Conservation (phyloP, 2,888 invertebrate species). For the Meandrusa payeni region DNA sequence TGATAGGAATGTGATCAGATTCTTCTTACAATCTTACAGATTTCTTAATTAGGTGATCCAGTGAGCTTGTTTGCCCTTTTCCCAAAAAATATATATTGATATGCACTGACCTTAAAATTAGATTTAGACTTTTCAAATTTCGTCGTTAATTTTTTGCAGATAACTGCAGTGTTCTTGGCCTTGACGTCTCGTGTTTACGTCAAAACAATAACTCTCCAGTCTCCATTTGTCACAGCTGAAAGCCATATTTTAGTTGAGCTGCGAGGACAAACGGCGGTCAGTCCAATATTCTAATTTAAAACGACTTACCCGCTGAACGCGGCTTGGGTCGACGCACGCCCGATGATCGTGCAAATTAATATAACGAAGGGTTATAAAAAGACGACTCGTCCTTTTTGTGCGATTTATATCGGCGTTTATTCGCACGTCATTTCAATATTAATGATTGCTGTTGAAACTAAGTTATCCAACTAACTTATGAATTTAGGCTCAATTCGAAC, state of each 20-base stretch:
- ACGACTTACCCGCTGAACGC: slow-evolving; percentile 51
- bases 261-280: slow-evolving; percentile 52
- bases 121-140: too few species aligned
- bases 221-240: slow-evolving; percentile 44
- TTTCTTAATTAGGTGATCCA: too few species aligned
- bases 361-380: slow-evolving; percentile 41
- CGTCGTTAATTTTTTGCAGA: slow-evolving; percentile 24
- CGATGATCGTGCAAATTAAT: slow-evolving; percentile 55
- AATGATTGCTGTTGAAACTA: slow-evolving; percentile 26
- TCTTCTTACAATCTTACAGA: too few species aligned
- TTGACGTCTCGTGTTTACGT: slow-evolving; percentile 29
- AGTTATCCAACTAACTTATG: background rate
- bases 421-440: slow-evolving; percentile 29
- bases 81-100: too few species aligned
- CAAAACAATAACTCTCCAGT: slow-evolving; percentile 36
- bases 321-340: slow-evolving; percentile 58
- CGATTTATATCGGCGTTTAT: slow-evolving; percentile 43
- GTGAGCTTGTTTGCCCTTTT: too few species aligned
- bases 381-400: slow-evolving; percentile 41
- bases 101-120: too few species aligned
- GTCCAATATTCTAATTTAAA: slow-evolving; percentile 66
- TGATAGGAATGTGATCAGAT: too few species aligned
- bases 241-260: slow-evolving; percentile 39
- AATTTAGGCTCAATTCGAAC: slow-evolving; percentile 5
- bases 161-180: slow-evolving; percentile 19